A percentile compares a stretch with the other conserved stretches of the same genome.
Conservation (phyloP, 2,888 invertebrate species). For the Hydropsyche betteni region DNA sequence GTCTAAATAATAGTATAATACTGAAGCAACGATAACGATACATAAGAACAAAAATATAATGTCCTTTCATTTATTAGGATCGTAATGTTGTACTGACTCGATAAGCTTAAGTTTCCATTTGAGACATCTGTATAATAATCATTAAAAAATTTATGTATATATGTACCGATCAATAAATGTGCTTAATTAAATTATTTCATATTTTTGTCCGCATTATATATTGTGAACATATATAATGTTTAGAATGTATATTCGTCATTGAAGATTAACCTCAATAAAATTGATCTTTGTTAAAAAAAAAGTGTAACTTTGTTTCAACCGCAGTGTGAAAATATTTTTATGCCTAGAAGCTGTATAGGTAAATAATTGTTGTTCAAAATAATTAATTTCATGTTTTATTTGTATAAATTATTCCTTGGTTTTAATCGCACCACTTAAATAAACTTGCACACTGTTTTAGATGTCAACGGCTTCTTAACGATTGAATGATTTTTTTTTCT, state of each 20-base stretch:
- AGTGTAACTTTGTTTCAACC: constrained; percentile 3
- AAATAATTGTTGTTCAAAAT: constrained; percentile 51
- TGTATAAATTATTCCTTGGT: constrained; percentile 55
- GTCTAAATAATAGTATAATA: not conserved
- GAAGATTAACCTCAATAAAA: constrained; percentile 44
- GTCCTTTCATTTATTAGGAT: not conserved
- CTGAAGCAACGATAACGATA: constrained; percentile 5
- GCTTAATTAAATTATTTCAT: constrained; percentile 32
- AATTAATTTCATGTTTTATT: constrained; percentile 54
- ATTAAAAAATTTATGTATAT: constrained; percentile 35
- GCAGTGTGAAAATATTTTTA: constrained; percentile 51
- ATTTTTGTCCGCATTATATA: constrained; percentile 42
- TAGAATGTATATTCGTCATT: constrained; percentile 53
- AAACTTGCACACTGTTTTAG: constrained; percentile 41
- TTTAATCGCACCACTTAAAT: constrained; percentile 29
- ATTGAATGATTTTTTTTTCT: constrained; percentile 31
- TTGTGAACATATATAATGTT: constrained; percentile 39
- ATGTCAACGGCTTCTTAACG: constrained; percentile 36
- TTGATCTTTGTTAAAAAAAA: constrained; percentile 52
- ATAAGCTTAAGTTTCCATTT: constrained; percentile 22
- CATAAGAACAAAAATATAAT: constrained; percentile 1
- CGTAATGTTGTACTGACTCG: constrained; percentile 27
- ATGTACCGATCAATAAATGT: constrained; percentile 38
- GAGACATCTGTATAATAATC: constrained; percentile 34
- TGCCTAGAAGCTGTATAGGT: constrained; percentile 52